Evolutionary conservation across 2,113 vertebrate species (phyloP).

Genomic region (Uria lomvia): DNA sequence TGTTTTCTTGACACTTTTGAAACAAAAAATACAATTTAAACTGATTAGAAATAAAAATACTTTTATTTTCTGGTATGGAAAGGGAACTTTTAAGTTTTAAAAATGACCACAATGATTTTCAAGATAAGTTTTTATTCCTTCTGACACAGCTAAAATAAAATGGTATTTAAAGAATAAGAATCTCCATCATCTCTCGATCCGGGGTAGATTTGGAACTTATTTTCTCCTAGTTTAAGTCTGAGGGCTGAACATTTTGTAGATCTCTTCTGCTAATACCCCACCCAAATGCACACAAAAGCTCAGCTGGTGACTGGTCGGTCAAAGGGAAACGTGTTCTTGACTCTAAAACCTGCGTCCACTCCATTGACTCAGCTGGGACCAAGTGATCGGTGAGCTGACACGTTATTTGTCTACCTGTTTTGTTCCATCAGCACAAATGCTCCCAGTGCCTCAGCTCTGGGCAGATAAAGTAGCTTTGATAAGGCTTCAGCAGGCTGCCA

Average conservation of each 20-base stretch:
- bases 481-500: neutral
- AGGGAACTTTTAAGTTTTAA: neutral
- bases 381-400: neutral
- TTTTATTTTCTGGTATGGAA: neutral
- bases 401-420: neutral
- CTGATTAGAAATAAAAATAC: neutral
- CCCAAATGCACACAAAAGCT: neutral
- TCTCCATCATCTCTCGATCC: neutral
- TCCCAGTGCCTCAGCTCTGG: neutral
- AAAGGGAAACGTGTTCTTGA: rapidly evolving
- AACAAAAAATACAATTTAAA: neutral
- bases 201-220: neutral
- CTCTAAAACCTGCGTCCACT: rapidly evolving
- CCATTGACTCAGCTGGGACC: neutral
- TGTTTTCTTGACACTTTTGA: neutral
- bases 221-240: neutral
- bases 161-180: neutral
- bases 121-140: neutral
- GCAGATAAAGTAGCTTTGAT: neutral
- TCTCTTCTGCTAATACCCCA: neutral
- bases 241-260: neutral
- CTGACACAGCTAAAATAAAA: neutral
- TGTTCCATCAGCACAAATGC: neutral
- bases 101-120: neutral
- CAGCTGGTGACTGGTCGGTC: neutral